Evolutionary conservation across 2,113 vertebrate species (phyloP), one percentile per base, ranked within the genome.

Genomic region (Ageneiosus marmoratus): DNA sequence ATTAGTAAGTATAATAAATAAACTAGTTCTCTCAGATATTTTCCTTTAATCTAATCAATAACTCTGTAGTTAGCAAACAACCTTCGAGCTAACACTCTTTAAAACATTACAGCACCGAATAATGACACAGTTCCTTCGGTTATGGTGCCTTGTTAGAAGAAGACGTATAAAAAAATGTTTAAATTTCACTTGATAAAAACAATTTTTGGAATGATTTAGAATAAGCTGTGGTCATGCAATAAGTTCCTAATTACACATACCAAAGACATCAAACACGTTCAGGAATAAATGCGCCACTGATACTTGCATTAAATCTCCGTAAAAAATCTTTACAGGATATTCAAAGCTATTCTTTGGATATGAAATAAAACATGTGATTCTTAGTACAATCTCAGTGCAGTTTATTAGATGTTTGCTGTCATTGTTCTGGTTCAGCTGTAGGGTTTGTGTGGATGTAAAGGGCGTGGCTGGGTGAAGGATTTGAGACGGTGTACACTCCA

Each of bases 401-500:
- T 55, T n/a, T n/a, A 74, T 44, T 46, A 29, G 62, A 24, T 37
- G n/a, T 41, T 56, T 58, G 74, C 63, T 60, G 2, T 81, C 16
- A 8, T 32, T 70, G 50, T 82, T 83, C 56, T 82, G 74, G 37
- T 82, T 81, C 44, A 62, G 53, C 51, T 84, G 46, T 48, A 46
- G 13, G 46, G 29, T 77, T 69, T 56, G 50, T 56, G 3, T 56
- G 74, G 63, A 48, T 50, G 53, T 41, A 55, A 37, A 44, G 83
- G 86, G 86, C 24, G 86, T 85, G 80, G 72, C 79, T 4, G 60
- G 9, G 24, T 70, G 48, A 79, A 74, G 56, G 74, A 44, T 56
- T 48, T 51, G 18, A 50, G 37, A 85, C 86, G 80, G 80, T 62
- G n/a, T 51, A 46, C 37, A 18, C 15, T 55, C 34, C 18, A 41